Evolutionary conservation across 2,113 vertebrate genomes (phyloP).

Genomic region (Crocuta crocuta): DNA sequence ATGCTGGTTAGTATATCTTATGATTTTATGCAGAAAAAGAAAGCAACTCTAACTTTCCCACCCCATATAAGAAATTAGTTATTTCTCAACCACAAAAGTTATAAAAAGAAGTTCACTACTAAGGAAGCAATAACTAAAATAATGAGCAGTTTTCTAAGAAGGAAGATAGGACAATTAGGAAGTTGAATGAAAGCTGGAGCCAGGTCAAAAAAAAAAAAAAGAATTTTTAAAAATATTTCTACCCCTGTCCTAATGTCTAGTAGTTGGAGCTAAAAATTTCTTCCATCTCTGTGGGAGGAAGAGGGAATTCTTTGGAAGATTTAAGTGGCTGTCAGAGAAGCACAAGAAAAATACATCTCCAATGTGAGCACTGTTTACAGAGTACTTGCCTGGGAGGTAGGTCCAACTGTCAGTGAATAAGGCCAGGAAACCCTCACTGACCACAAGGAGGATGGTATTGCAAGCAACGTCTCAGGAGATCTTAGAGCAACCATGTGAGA

Average conservation of each 20-base stretch:
- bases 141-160: constrained; percentile 20
- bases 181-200: background rate
- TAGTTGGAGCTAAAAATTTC: background rate
- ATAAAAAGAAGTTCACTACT: constrained; percentile 7
- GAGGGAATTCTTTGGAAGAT: constrained; percentile 14
- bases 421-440: background rate
- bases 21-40: background rate
- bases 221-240: background rate
- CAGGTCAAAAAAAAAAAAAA: background rate
- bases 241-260: background rate
- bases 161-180: background rate
- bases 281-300: background rate
- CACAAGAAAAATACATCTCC: background rate
- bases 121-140: background rate
- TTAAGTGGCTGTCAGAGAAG: background rate
- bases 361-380: background rate
- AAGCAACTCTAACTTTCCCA: background rate
- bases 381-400: background rate
- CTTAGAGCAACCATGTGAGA: background rate
- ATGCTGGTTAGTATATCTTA: background rate
- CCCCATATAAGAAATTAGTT: background rate
- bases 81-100: constrained; percentile 30
- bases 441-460: background rate
- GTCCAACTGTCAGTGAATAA: background rate
- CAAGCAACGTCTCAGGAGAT: background rate